Evolutionary conservation across 2,888 invertebrate genomes (phyloP).

Genomic region (Blastobasis lacticolella): DNA sequence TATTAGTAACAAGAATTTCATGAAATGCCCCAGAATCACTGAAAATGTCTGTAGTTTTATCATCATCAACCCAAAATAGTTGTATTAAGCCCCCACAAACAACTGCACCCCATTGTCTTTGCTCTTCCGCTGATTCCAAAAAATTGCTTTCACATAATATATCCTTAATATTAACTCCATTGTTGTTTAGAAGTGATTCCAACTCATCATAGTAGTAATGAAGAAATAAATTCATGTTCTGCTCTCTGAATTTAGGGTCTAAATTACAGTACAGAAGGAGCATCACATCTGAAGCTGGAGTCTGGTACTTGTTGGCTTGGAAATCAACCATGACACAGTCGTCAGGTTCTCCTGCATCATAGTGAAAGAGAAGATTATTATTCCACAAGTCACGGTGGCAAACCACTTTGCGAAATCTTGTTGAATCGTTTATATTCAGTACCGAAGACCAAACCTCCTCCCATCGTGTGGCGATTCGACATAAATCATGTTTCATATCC

Average conservation of each 20-base stretch:
- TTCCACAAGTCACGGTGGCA: constrained; percentile 78
- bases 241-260: constrained; percentile 56
- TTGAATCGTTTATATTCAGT: constrained; percentile 33
- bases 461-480: constrained; percentile 25
- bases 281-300: constrained; percentile 78
- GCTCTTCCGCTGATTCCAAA: constrained; percentile 55
- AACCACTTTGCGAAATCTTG: constrained; percentile 62
- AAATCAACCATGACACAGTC: constrained; percentile 80
- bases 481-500: constrained; percentile 9
- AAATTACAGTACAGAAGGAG: constrained; percentile 71
- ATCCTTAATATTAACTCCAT: constrained; percentile 45
- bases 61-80: constrained; percentile 67
- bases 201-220: constrained; percentile 73
- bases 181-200: constrained; percentile 41
- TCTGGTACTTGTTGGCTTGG: constrained; percentile 78
- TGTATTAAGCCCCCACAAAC: constrained; percentile 70
- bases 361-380: constrained; percentile 76
- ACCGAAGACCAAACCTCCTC: constrained; percentile 44
- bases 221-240: constrained; percentile 63
- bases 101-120: constrained; percentile 69
- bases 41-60: constrained; percentile 58
- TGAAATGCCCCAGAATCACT: constrained; percentile 64
- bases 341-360: constrained; percentile 49
- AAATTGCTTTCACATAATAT: constrained; percentile 58
- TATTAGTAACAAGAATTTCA: constrained; percentile 68